Base-by-base conservation (phyloP, 2,888 invertebrate genomes). In the Bembecia ichneumoniformis region DNA sequence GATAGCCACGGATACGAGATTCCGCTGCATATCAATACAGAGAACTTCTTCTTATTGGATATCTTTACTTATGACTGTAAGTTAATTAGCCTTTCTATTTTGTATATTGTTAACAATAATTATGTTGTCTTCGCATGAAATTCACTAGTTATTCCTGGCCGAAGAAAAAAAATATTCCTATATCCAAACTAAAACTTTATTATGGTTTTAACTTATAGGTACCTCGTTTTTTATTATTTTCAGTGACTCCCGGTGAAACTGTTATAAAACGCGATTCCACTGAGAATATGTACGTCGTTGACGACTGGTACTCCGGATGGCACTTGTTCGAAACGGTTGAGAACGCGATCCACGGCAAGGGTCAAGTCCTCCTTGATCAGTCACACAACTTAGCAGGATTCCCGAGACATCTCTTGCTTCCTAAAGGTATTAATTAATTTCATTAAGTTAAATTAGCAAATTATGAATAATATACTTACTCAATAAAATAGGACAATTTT, bases 401-500 rank as follows among this genome's bases (percentile, higher is more conserved):
- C 70, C 91, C 92, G 11, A 87, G 89, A 49, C 89, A 91, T 57
- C 75, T 93, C 49, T 66, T 90, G 64, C 74, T 93, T 51, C 93
- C 93, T 62, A 91, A 90, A 71, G 93, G 90, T 82, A 55, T 7
- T 56, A 54, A 36, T 46, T 3, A 47, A 40, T 46, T 34, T 35
- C 14, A 43, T 9, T 40, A 13, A 3, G 40, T 5, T 7, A 13
- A 40, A 13, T 40, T 14, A n/a, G 13, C n/a, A 5, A 40, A 40
- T 40, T 40, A 40, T n/a, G 10, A 13, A 40, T 40, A 28, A 28
- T 28, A 20, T 1, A 20, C 7, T 2, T 28, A 28, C 7, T 28
- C 20, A 1, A 7, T 28, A 28, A 28, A 9, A 28, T 28, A 28
- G 28, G 28, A 28, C 28, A 28, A 28, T 28, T 7, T 28, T 28